These are phyloP conservation scores for Pseudorectes ferrugineus DNA, from an alignment of 2,113 vertebrate genomes.

Conservation along the genomic window DNA sequence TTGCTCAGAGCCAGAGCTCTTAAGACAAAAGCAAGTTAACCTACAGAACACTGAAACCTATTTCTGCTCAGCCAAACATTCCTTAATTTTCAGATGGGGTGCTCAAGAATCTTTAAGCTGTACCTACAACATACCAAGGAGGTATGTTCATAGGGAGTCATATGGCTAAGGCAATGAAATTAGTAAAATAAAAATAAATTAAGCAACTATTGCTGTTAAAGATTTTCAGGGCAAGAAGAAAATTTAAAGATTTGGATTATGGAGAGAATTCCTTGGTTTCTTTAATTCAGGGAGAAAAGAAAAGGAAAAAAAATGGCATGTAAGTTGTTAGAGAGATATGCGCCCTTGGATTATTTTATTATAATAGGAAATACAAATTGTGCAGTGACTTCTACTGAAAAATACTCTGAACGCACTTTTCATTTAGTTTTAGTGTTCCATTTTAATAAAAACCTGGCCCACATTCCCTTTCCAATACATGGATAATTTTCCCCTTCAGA, in stretches of 20 bases:
- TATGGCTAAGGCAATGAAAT: background rate
- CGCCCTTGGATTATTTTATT: background rate
- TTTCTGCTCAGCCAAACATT: background rate
- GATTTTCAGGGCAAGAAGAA: background rate
- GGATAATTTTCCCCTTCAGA: background rate
- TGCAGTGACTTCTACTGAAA: background rate
- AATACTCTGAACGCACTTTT: background rate
- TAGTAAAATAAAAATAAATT: background rate
- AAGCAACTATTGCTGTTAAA: background rate
- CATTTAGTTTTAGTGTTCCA: background rate
- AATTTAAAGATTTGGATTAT: background rate
- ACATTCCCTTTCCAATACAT: background rate
- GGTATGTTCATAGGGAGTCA: background rate
- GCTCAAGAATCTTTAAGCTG: background rate
- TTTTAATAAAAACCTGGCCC: background rate
- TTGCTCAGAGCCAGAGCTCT: background rate
- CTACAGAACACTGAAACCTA: background rate
- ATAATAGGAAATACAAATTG: background rate
- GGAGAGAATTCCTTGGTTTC: background rate
- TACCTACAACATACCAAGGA: background rate
- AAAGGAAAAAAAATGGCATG: rapidly evolving
- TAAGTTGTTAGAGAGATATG: background rate
- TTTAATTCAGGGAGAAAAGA: rapidly evolving
- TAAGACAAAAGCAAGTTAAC: background rate
- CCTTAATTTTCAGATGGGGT: background rate